Base-by-base conservation (phyloP, 2,797 vertebrate genomes). In the Halcyon badia region DNA sequence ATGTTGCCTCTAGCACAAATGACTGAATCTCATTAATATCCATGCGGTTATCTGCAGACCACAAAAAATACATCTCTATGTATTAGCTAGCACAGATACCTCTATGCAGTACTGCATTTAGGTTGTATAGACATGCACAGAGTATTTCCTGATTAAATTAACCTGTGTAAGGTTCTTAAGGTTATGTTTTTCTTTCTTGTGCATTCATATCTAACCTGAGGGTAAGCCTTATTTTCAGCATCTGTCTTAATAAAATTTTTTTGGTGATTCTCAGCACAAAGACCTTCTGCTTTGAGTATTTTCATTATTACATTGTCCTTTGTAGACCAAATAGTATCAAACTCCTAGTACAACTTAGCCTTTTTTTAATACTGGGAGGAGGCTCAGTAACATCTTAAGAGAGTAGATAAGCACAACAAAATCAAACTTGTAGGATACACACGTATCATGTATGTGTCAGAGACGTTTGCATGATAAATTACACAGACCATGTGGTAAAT, bases 401-500 rank as follows among this genome's bases (percentile, higher is more conserved):
- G 54, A 73, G 39, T 6, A 96, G 83, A 86, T 91, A 95, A 94
- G 57, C 86, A 56, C 73, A 87, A 37, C 31, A 61, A 83, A 85
- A 81, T 91, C 84, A 91, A 77, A 95, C 90, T 90, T 70, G 80
- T 46, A 91, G 87, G 90, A 73, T 91, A 42, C 60, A 90, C 72
- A 61, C 26, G 20, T 61, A 72, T 68, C 73, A 75, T 10, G 5
- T 85, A 91, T 85, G 70, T 87, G 80, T 95, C 94, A 83, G 73
- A 91, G 90, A 77, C 3, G 14, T 91, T 94, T 80, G 76, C 78
- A 83, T 96, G 95, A 97, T 95, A 94, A 94, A 96, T 95, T 91
- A 42, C 89, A 83, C 46, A 82, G 91, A 79, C 94, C 95, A 96
- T 96, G 97, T 95, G 93, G 96, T 76, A 97, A 96, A 97, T 96